Evolutionary conservation across 2,888 invertebrate genomes (phyloP).

Genomic region (Macaria liturata): DNA sequence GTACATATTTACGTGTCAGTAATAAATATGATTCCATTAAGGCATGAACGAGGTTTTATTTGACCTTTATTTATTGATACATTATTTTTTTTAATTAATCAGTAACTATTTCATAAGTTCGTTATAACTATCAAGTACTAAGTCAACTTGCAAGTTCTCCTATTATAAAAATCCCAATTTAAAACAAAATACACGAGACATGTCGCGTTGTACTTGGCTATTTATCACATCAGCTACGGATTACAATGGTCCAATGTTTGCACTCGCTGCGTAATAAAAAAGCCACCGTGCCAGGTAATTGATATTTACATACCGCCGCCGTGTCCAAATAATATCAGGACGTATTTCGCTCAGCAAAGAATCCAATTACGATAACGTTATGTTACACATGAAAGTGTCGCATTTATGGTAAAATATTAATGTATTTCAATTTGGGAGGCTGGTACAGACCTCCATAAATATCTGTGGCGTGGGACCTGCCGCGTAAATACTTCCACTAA

Average conservation of each 20-base stretch:
- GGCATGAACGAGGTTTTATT: too few species aligned
- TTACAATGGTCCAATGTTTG: constrained; percentile 29
- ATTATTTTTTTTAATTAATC: too few species aligned
- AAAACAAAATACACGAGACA: neutral
- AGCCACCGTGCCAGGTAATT: constrained; percentile 41
- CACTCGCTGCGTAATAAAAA: constrained; percentile 36
- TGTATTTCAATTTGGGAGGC: constrained; percentile 82
- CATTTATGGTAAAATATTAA: constrained; percentile 83
- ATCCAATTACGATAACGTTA: constrained; percentile 82
- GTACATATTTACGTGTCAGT: too few species aligned
- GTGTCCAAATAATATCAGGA: constrained; percentile 52
- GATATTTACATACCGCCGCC: constrained; percentile 42
- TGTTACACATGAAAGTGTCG: constrained; percentile 81
- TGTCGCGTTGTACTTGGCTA: constrained; percentile 18
- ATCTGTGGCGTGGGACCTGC: constrained; percentile 68
- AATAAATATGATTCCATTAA: too few species aligned
- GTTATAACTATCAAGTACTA: too few species aligned
- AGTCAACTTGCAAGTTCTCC: too few species aligned
- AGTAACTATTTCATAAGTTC: too few species aligned
- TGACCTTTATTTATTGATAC: too few species aligned
- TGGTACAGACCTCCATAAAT: constrained; percentile 81
- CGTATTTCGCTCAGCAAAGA: constrained; percentile 69
- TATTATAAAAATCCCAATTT: too few species aligned
- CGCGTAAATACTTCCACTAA: constrained; percentile 78
- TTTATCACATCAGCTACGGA: constrained; percentile 26